Percentiles rank a stretch among this genome's conserved stretches.
These are phyloP conservation scores for Actinemys pallida DNA, from an alignment of 2,113 vertebrate species.

Conservation along the genomic window DNA sequence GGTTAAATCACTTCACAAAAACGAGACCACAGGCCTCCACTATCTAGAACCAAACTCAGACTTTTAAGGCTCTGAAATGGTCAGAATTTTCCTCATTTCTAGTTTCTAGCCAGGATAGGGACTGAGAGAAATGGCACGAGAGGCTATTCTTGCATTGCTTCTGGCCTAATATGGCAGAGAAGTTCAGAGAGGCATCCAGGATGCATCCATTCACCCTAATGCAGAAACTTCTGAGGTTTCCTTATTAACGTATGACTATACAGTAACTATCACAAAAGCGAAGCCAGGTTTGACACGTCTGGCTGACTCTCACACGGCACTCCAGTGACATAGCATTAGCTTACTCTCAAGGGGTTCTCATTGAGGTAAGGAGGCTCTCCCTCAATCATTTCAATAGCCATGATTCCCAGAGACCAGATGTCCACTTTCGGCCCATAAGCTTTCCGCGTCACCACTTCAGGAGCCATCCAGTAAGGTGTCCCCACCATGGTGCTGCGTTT, in stretches of 20 bases:
- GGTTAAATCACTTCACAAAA: not conserved
- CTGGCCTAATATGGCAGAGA: not conserved
- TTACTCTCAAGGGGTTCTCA: slow-evolving; percentile 95
- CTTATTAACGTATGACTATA: not conserved
- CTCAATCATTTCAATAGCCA: slow-evolving; percentile 99
- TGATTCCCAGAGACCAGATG: slow-evolving; percentile 98
- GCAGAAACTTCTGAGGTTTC: not conserved
- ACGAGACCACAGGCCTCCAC: not conserved
- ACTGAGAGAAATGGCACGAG: accelerated
- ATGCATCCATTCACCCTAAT: not conserved
- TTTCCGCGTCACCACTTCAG: slow-evolving; percentile 95
- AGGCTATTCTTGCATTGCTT: not conserved
- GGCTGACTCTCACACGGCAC: not conserved
- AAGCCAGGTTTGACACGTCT: not conserved
- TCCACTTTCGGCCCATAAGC: slow-evolving; percentile 98
- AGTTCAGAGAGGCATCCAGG: not conserved
- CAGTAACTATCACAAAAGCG: not conserved
- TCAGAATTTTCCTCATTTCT: not conserved
- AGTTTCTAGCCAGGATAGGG: accelerated
- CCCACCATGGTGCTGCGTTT: slow-evolving; percentile 99
- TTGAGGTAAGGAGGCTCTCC: slow-evolving; percentile 98
- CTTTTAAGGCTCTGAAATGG: not conserved
- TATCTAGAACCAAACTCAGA: not conserved
- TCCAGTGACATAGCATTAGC: accelerated
- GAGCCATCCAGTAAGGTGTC: slow-evolving; percentile 98